Conservation (phyloP, 2,797 vertebrate genomes). For the Enteromius fasciolatus region DNA sequence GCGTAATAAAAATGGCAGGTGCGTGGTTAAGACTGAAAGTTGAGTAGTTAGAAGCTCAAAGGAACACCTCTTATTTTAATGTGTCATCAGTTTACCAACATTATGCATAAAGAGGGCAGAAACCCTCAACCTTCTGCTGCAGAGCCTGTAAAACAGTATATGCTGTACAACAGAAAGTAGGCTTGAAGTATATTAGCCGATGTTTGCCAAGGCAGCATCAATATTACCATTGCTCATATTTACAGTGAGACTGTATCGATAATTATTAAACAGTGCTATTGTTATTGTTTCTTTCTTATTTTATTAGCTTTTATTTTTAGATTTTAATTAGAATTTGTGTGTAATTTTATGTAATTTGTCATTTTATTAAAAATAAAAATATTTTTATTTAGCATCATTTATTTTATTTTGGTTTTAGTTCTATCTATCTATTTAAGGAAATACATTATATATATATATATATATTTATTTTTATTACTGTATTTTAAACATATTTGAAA, state of each 20-base stretch:
- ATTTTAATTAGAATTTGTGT: background rate
- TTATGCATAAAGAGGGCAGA: background rate
- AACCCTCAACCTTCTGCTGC: background rate
- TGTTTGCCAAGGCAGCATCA: background rate
- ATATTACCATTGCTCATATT: background rate
- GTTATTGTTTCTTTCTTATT: background rate
- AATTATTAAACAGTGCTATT: background rate
- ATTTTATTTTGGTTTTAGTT: background rate
- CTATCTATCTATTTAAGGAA: background rate
- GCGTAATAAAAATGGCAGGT: conserved; percentile 42
- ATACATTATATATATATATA: too few species aligned
- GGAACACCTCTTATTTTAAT: conserved; percentile 51
- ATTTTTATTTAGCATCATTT: background rate
- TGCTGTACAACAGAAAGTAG: background rate
- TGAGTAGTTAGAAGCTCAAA: conserved; percentile 39
- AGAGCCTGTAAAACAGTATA: conserved; percentile 4
- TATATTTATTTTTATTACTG: too few species aligned
- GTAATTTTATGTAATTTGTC: background rate
- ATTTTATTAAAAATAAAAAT: background rate
- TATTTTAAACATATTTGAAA: background rate
- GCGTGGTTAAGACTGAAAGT: conserved; percentile 43
- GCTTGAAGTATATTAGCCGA: background rate
- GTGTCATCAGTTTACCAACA: conserved; percentile 68
- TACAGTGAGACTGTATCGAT: background rate
- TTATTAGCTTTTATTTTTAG: background rate